These are phyloP conservation scores for Pristionchus mayeri DNA, from an alignment of 2,888 invertebrate species.

Conservation along the genomic window DNA sequence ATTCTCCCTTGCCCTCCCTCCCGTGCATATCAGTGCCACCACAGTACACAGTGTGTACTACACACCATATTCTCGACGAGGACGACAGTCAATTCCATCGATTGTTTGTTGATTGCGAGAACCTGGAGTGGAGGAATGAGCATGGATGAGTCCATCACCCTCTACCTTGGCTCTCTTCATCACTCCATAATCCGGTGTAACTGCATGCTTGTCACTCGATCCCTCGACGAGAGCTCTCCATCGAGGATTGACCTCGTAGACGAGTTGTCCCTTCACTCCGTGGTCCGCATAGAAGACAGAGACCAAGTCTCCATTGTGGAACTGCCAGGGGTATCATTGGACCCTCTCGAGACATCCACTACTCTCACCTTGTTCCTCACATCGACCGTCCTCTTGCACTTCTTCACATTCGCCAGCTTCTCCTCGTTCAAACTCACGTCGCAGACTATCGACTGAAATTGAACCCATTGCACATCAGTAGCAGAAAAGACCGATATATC, in stretches of 20 bases:
- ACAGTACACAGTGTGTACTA: too few species aligned
- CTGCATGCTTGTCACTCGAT: background rate
- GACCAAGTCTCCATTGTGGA: slow-evolving; percentile 31
- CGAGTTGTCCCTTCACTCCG: slow-evolving; percentile 1
- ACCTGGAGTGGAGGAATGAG: slow-evolving; percentile 12
- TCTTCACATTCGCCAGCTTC: slow-evolving; percentile 55
- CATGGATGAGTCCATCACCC: background rate
- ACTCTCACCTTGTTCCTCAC: slow-evolving; percentile 52
- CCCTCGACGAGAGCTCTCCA: slow-evolving; percentile 5
- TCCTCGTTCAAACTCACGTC: slow-evolving; percentile 58
- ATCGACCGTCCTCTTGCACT: slow-evolving; percentile 51
- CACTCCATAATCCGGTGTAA: background rate
- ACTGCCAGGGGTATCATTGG: background rate
- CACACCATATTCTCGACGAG: slow-evolving; percentile 37
- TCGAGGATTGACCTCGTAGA: slow-evolving; percentile 44
- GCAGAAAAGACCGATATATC: too few species aligned
- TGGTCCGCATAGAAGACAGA: slow-evolving; percentile 19
- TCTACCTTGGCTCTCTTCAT: slow-evolving; percentile 45
- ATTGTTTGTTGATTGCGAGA: slow-evolving; percentile 34
- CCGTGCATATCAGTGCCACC: too few species aligned
- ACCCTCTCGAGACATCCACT: background rate
- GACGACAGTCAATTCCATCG: background rate
- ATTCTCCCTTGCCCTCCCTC: too few species aligned
- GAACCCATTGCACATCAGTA: too few species aligned
- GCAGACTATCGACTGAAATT: slow-evolving; percentile 53